Base-by-base conservation (phyloP, 2,113 vertebrate species). In the Melanotaenia duboulayi region DNA sequence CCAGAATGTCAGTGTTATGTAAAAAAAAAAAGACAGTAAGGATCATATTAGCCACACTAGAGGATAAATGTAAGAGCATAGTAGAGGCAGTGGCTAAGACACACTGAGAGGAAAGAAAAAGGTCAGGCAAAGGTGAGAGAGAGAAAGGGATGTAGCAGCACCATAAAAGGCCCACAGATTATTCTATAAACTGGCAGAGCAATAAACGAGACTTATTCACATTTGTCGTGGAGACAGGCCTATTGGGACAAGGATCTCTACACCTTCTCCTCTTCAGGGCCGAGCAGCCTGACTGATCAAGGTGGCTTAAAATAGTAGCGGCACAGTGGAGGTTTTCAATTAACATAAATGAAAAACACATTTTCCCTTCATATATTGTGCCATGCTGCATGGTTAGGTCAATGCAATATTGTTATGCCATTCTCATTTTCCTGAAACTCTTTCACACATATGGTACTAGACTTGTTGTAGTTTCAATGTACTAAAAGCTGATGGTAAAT, bases 191-290 rank as follows among this genome's bases (percentile, higher is more conserved):
- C 83, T 79, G 73, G 63, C 52, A 49, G 64, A 83, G 72, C 65
- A 83, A 62, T 71, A 89, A 80, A 71, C 64, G 78, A 73, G 75
- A 85, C 78, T 76, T 87, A 89, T 88, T 71, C 76, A 87, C 83
- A 85, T 87, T 71, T 75, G 85, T 84, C 76, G 76, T 66, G 28
- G 20, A 71, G 72, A 82, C 35, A 78, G 54, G 51, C 63, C 79
- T 56, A 6, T 11, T 51, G 62, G 65, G 57, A 74, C 62, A 51
- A 9, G 2, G 37, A 64, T 71, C 44, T 74, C 62, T 39, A 54
- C 71, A 77, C 69, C 61, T 80, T 65, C 60, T 52, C 63, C 50
- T 75, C 74, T 75, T 51, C 20, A 51, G 66, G 69, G 65, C 11
- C 32, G 23, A 35, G 60, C 46, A 59, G 57, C 48, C 25, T 23